phyloP scores from a whole-genome alignment of 2,113 vertebrate genomes.

The Lepisosteus oculatus region DNA sequence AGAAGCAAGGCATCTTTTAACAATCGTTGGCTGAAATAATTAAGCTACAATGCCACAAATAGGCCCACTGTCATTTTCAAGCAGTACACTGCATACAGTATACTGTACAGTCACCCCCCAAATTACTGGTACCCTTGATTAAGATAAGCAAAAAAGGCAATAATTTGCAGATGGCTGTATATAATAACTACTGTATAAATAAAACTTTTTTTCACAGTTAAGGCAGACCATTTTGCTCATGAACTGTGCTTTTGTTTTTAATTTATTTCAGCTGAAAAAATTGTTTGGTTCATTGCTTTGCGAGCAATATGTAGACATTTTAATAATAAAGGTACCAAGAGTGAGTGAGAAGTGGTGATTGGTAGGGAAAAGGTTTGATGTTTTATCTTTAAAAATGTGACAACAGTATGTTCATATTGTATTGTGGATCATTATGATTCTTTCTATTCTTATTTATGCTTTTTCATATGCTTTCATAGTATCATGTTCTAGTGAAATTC shows the following conservation, averaged over 20 bases:
- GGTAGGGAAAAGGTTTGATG: not conserved
- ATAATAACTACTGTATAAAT: too few species aligned
- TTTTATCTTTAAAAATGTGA: too few species aligned
- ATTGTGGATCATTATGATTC: too few species aligned
- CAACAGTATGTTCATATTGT: too few species aligned
- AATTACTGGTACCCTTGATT: too few species aligned
- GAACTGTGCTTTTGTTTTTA: conserved; percentile 9
- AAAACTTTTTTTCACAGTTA: not conserved
- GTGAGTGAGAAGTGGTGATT: not conserved
- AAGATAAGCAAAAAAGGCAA: too few species aligned
- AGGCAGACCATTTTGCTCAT: not conserved
- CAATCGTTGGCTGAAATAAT: not conserved
- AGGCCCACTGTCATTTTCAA: not conserved
- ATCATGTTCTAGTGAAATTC: too few species aligned
- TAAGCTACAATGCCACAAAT: not conserved
- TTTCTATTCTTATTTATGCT: too few species aligned
- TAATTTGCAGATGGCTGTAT: too few species aligned
- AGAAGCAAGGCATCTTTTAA: not conserved
- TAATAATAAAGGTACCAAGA: not conserved
- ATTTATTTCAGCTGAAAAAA: conserved; percentile 7
- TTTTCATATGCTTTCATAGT: too few species aligned
- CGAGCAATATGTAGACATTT: conserved; percentile 1
- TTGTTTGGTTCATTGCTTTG: conserved; percentile 7
- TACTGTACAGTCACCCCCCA: too few species aligned
- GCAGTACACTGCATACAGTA: not conserved